These are phyloP conservation scores for Dasysyrphus tricinctus DNA, from an alignment of 2,888 invertebrate species.

Conservation along the genomic window DNA sequence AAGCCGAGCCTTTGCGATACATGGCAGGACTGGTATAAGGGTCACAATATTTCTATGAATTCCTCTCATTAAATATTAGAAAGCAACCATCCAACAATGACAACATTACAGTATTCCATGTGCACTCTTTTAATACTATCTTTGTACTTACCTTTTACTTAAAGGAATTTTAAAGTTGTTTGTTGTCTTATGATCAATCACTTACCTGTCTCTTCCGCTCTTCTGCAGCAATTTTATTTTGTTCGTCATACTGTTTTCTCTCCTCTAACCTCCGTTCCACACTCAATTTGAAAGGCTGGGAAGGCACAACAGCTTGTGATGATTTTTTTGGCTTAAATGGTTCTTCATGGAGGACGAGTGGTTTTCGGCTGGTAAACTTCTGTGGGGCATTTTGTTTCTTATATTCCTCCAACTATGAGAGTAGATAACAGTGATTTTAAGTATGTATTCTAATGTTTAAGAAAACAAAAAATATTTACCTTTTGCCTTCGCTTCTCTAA, in stretches of 20 bases:
- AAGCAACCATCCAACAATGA: too few species aligned
- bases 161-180: too few species aligned
- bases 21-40: not conserved
- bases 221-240: constrained; percentile 76
- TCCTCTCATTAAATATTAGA: too few species aligned
- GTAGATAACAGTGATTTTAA: not conserved
- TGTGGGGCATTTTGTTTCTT: constrained; percentile 74
- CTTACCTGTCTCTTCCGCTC: constrained; percentile 80
- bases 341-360: constrained; percentile 77
- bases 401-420: constrained; percentile 77
- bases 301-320: constrained; percentile 68
- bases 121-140: too few species aligned
- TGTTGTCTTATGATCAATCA: not conserved
- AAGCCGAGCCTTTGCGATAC: too few species aligned
- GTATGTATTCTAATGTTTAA: not conserved
- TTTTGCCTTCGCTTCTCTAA: constrained; percentile 76
- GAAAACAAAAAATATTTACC: constrained; percentile 68
- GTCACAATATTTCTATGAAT: too few species aligned
- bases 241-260: constrained; percentile 80
- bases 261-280: constrained; percentile 80
- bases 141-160: too few species aligned
- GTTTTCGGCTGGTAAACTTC: constrained; percentile 75
- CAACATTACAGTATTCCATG: too few species aligned
- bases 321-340: constrained; percentile 78
- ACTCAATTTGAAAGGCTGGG: constrained; percentile 80